Base-by-base conservation (phyloP, 2,888 invertebrate species). In the Scelioninae gen. 2 region DNA sequence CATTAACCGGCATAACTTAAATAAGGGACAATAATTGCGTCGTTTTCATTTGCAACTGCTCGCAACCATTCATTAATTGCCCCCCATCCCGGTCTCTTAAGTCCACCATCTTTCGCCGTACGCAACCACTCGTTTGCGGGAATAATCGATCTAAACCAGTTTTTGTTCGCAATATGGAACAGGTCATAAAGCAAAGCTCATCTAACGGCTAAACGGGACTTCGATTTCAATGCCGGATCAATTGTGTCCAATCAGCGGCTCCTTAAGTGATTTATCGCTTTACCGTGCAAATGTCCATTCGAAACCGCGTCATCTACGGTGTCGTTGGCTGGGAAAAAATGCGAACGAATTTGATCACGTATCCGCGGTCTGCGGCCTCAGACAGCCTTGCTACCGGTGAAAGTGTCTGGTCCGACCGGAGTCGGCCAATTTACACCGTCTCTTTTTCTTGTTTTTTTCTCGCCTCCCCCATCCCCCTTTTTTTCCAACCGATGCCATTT, bases 321-420 rank as follows among this genome's bases (percentile, higher is more conserved):
- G 5, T 5, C 22, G 22, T 22, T 22, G 1, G 31, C 9, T 2
- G 31, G 2, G 10, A 31, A 9, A 7, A 31, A 31, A 45, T 10
- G 39, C 16, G 16, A 19, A 25, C 25, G 10, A 45, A 22, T 31
- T 50, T 50, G 16, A 28, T 55, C 41, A 31, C 11, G 4, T 15
- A 28, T 37, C 7, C 11, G 37, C 46, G 16, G 18, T 45, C 18
- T 33, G 22, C 35, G 28, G 48, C 28, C 33, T 64, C 35, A 33
- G 58, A 57, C 57, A 58, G 33, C 67, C 67, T 67, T 67, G 67
- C 31, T 41, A 43, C 4, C 15, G 39, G 68, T 68, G 68, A 58
- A 68, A 68, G 68, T 68, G 57, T 58, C 33, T 15, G 43, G 19
- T 16, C 52, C n/a, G n/a, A 46, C 35, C 43, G 18, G 61, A 64